Conservation (phyloP, 1,140 invertebrate species). For the Sycophila sp. region DNA sequence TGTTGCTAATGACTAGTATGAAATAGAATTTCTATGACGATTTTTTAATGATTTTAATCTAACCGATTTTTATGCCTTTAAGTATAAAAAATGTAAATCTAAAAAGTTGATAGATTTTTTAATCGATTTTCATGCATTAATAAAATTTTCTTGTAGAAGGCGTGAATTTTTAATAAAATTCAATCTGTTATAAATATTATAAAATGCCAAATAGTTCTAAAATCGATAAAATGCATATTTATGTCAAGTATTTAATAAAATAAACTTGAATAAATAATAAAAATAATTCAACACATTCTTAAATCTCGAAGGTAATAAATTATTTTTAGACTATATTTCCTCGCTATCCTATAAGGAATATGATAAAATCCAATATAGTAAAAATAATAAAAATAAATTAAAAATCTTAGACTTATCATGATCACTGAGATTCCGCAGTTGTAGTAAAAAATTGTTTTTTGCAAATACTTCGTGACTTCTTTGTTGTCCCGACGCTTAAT, state of each 20-base stretch:
- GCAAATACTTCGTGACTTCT: too few species aligned
- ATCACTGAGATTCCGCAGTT: too few species aligned
- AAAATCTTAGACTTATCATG: constrained; percentile 6
- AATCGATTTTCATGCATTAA: too few species aligned
- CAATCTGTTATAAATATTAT: too few species aligned
- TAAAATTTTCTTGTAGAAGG: too few species aligned
- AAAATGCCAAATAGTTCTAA: background rate
- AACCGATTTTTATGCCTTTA: background rate
- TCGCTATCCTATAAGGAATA: constrained; percentile 58
- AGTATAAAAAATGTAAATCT: background rate
- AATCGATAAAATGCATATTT: constrained; percentile 36
- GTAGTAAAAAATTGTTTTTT: too few species aligned
- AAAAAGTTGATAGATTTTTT: background rate
- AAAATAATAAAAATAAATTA: constrained; percentile 38
- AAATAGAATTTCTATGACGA: too few species aligned
- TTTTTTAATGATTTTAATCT: too few species aligned
- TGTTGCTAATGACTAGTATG: too few species aligned
- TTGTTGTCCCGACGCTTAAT: too few species aligned
- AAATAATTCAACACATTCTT: constrained; percentile 22
- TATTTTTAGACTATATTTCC: constrained; percentile 26
- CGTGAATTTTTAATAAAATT: too few species aligned
- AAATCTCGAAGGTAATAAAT: constrained; percentile 21
- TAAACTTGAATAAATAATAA: constrained; percentile 41
- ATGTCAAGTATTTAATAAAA: constrained; percentile 38
- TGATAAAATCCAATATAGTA: constrained; percentile 57